phyloP scores from a whole-genome alignment of 2,888 invertebrate species.

The Tortrix viridana region DNA sequence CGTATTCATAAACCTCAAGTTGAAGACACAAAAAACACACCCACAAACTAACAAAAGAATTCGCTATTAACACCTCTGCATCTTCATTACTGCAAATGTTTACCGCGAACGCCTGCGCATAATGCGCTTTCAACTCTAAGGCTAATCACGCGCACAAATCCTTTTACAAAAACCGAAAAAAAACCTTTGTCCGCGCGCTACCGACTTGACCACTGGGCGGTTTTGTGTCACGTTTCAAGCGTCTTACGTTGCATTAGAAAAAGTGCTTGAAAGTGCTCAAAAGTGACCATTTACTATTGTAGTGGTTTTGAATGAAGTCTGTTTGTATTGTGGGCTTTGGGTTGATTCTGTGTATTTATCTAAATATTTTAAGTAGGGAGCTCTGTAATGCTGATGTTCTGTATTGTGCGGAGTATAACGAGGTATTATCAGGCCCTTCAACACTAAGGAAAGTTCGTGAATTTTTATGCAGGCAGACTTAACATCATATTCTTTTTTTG shows the following conservation, averaged over 20 bases:
- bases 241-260: slow-evolving; percentile 51
- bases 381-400: not conserved
- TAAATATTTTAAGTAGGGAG: slow-evolving; percentile 8
- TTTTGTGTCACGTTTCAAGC: slow-evolving; percentile 53
- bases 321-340: slow-evolving; percentile 13
- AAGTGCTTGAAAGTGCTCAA: slow-evolving; percentile 46
- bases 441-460: too few species aligned
- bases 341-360: slow-evolving; percentile 15
- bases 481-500: too few species aligned
- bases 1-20: slow-evolving; percentile 4
- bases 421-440: not conserved
- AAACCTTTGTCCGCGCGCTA: slow-evolving; percentile 49
- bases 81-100: slow-evolving; percentile 39
- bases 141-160: slow-evolving; percentile 53
- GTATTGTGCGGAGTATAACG: not conserved
- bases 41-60: slow-evolving; percentile 20
- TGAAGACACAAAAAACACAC: slow-evolving; percentile 8
- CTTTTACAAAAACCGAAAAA: slow-evolving; percentile 53
- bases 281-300: slow-evolving; percentile 53
- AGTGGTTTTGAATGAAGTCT: slow-evolving; percentile 32
- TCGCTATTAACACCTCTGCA: slow-evolving; percentile 33
- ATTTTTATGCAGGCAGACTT: too few species aligned
- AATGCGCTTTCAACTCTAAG: slow-evolving; percentile 43
- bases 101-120: slow-evolving; percentile 60
- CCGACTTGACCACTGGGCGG: slow-evolving; percentile 60